phyloP scores from a whole-genome alignment of 2,888 invertebrate species.

The Buathra laborator region DNA sequence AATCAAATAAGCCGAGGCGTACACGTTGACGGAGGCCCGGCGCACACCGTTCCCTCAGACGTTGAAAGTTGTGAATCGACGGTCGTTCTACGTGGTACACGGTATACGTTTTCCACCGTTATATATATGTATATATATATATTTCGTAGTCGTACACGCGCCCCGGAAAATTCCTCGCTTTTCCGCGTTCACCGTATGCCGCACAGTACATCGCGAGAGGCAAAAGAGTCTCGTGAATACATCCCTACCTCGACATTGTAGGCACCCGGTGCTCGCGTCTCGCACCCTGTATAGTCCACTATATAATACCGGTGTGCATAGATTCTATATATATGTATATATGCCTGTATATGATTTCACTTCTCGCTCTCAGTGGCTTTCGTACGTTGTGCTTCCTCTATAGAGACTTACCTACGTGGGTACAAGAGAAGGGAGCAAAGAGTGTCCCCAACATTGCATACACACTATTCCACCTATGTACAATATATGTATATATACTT shows the following conservation, averaged over 20 bases:
- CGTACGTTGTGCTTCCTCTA: conserved; percentile 18
- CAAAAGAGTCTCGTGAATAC: conserved; percentile 64
- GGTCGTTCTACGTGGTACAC: conserved; percentile 44
- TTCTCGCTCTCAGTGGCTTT: conserved; percentile 56
- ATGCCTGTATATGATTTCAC: conserved; percentile 12
- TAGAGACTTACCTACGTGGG: conserved; percentile 35
- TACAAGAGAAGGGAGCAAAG: conserved; percentile 39
- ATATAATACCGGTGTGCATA: not conserved
- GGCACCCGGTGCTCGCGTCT: conserved; percentile 30
- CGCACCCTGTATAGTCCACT: conserved; percentile 13
- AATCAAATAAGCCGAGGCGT: conserved; percentile 78
- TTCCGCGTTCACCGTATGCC: conserved; percentile 54
- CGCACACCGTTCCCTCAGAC: conserved; percentile 39
- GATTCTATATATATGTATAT: not conserved
- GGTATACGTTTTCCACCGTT: conserved; percentile 49
- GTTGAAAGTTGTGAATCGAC: conserved; percentile 73
- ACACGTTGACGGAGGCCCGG: conserved; percentile 67
- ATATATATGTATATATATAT: conserved; percentile 44
- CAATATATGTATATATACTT: conserved; percentile 7
- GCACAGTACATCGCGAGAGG: conserved; percentile 56
- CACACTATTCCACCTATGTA: conserved; percentile 4
- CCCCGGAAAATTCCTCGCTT: conserved; percentile 68
- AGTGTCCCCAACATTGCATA: conserved; percentile 13
- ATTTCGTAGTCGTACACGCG: conserved; percentile 57
- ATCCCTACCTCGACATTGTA: conserved; percentile 59